Evolutionary conservation across 2,797 vertebrate species (phyloP).

Genomic region (Astyanax mexicanus): DNA sequence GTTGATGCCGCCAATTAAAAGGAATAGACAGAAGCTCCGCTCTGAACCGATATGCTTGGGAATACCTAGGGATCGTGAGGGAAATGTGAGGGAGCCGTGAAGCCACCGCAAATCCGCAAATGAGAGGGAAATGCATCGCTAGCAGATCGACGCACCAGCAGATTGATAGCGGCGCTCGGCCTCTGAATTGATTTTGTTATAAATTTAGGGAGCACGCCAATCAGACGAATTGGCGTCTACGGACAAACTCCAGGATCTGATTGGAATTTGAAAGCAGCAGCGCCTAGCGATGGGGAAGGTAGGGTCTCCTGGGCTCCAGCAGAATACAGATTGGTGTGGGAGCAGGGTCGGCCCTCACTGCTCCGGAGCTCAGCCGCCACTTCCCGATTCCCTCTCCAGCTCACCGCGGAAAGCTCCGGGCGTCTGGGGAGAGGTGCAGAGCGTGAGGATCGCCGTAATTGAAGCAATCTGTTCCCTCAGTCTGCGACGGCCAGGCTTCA

Average conservation of each 20-base stretch:
- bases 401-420: slow-evolving; percentile 67
- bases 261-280: slow-evolving; percentile 65
- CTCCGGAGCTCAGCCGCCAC: slow-evolving; percentile 70
- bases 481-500: slow-evolving; percentile 64
- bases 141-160: slow-evolving; percentile 71
- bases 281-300: slow-evolving; percentile 70
- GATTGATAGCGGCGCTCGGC: slow-evolving; percentile 66
- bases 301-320: slow-evolving; percentile 72
- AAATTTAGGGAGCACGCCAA: slow-evolving; percentile 76
- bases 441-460: slow-evolving; percentile 78
- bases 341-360: slow-evolving; percentile 65
- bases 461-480: slow-evolving; percentile 78
- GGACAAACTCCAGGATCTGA: slow-evolving; percentile 67
- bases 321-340: slow-evolving; percentile 76
- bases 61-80: slow-evolving; percentile 67
- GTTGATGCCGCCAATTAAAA: slow-evolving; percentile 72
- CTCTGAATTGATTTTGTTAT: slow-evolving; percentile 79
- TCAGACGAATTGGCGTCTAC: slow-evolving; percentile 73
- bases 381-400: slow-evolving; percentile 74
- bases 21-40: slow-evolving; percentile 46
- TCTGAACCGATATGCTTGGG: slow-evolving; percentile 56
- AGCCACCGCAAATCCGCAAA: slow-evolving; percentile 67
- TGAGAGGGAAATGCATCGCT: slow-evolving; percentile 66
- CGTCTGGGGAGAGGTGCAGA: slow-evolving; percentile 72
- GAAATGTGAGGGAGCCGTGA: slow-evolving; percentile 68